Evolutionary conservation across 2,888 invertebrate species (phyloP).

Genomic region (Kryphioiulus occultus): DNA sequence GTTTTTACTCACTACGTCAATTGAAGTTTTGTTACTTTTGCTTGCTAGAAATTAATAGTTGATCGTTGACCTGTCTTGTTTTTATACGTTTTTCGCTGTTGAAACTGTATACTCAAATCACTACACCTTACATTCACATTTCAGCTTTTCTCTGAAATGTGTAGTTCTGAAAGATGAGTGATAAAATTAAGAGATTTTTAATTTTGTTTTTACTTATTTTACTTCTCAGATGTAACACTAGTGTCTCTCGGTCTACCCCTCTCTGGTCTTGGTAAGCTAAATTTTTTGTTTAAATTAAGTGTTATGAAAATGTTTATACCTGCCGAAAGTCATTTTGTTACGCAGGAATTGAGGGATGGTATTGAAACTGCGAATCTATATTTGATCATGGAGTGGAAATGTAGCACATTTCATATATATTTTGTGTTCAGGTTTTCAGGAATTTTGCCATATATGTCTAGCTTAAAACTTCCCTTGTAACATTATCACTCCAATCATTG

Average conservation of each 20-base stretch:
- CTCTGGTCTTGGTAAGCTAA: constrained; percentile 35
- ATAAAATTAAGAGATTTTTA: background rate
- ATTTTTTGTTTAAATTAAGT: background rate
- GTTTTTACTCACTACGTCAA: background rate
- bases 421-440: too few relatives aligned
- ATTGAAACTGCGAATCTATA: too few relatives aligned
- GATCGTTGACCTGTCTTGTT: background rate
- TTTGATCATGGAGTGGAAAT: too few relatives aligned
- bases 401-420: too few relatives aligned
- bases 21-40: too few relatives aligned
- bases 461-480: background rate
- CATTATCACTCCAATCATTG: background rate
- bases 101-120: background rate
- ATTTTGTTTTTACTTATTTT: constrained; percentile 24
- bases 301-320: background rate
- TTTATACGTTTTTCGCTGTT: background rate
- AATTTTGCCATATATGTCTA: background rate
- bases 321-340: background rate
- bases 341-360: too few relatives aligned
- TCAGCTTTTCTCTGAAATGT: background rate
- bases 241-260: constrained; percentile 35
- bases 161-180: background rate
- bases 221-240: constrained; percentile 35
- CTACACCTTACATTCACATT: background rate
- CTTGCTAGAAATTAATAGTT: background rate